phyloP scores from a whole-genome alignment of 2,113 vertebrate species.

The Corydoras sp. region DNA sequence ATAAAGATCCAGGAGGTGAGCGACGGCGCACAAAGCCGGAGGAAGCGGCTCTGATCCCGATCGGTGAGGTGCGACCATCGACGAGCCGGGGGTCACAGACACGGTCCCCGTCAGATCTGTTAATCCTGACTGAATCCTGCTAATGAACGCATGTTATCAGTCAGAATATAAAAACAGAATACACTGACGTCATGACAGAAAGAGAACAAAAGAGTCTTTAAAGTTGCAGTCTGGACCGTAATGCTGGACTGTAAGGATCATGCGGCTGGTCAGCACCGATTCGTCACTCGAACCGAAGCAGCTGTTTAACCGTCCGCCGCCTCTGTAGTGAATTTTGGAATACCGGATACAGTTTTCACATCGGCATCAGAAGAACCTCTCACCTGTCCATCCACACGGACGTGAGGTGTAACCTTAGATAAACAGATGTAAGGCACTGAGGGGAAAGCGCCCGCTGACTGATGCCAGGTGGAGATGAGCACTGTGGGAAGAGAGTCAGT shows the following conservation, averaged over 20 bases:
- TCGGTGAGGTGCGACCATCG: slow-evolving; percentile 55
- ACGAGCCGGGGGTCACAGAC: slow-evolving; percentile 27
- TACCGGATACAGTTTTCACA: too few species aligned
- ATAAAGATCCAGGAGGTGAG: slow-evolving; percentile 51
- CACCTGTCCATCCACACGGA: too few species aligned
- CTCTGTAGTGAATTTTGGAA: too few species aligned
- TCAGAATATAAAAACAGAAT: neutral
- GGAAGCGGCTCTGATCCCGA: slow-evolving; percentile 59
- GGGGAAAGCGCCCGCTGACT: slow-evolving; percentile 32
- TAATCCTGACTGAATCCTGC: slow-evolving; percentile 11
- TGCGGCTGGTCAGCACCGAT: too few species aligned
- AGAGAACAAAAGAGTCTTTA: too few species aligned
- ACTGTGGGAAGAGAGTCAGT: slow-evolving; percentile 44
- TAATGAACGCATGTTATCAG: neutral
- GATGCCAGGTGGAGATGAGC: slow-evolving; percentile 45
- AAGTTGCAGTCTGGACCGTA: too few species aligned
- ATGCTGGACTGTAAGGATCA: too few species aligned
- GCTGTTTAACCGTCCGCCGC: too few species aligned
- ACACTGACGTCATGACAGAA: neutral
- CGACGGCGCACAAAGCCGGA: slow-evolving; percentile 50
- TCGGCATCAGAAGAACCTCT: too few species aligned
- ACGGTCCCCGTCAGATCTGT: slow-evolving; percentile 7
- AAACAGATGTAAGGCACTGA: slow-evolving; percentile 32
- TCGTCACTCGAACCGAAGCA: too few species aligned
- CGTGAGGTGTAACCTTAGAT: slow-evolving; percentile 46